Evolutionary conservation across 2,113 vertebrate species (phyloP).

Genomic region (Mormoops blainvillei): DNA sequence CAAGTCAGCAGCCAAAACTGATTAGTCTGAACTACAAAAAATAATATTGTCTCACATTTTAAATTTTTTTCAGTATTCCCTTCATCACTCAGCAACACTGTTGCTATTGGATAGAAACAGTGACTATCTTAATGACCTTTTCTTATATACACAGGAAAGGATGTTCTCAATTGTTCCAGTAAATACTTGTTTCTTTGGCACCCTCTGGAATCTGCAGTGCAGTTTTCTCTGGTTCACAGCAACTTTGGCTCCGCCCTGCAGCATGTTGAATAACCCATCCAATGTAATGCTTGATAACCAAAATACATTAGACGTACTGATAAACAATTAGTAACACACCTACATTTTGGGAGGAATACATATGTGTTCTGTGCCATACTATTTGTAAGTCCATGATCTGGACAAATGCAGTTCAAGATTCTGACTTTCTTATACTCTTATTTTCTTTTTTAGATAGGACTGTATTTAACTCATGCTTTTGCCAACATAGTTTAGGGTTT

Average conservation of each 20-base stretch:
- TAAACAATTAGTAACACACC: background rate
- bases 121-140: background rate
- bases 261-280: background rate
- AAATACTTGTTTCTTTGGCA: background rate
- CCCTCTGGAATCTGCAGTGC: background rate
- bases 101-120: background rate
- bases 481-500: background rate
- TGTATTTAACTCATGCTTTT: background rate
- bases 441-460: background rate
- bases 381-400: background rate
- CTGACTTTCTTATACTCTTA: background rate
- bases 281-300: background rate
- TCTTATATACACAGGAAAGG: background rate
- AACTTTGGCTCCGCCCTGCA: background rate
- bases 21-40: background rate
- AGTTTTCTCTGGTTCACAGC: background rate
- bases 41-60: background rate
- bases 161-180: background rate
- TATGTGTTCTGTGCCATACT: background rate
- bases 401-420: background rate
- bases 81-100: background rate
- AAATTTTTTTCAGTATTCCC: background rate
- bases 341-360: background rate
- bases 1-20: background rate
- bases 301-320: background rate